Conservation (phyloP, 2,797 vertebrate genomes). For the Parauchenoglanis punctatus region DNA sequence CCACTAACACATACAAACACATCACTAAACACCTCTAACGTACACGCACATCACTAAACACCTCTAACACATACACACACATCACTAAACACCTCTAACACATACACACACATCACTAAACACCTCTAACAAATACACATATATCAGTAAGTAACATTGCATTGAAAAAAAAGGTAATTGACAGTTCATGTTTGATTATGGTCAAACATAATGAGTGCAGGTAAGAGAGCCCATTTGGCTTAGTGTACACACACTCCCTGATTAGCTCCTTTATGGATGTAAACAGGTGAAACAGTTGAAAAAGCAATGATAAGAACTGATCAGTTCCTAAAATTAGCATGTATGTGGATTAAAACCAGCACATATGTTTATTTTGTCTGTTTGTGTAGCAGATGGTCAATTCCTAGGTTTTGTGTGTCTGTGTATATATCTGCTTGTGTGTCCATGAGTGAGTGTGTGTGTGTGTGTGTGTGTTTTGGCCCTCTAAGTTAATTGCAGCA, state of each 20-base stretch:
- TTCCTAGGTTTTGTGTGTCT: neutral
- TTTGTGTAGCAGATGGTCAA: slow-evolving; percentile 49
- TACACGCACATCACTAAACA: too few relatives aligned
- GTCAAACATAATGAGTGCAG: neutral
- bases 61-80: too few relatives aligned
- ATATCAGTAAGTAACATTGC: neutral
- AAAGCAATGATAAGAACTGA: slow-evolving; percentile 52
- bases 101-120: neutral
- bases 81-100: neutral
- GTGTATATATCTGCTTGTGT: neutral
- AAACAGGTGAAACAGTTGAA: neutral
- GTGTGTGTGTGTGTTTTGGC: slow-evolving; percentile 15
- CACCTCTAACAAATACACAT: neutral
- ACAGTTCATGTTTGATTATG: neutral
- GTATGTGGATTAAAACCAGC: slow-evolving; percentile 66
- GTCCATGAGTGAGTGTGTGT: slow-evolving; percentile 25
- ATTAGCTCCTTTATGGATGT: neutral
- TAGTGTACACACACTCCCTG: neutral
- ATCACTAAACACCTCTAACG: too few relatives aligned
- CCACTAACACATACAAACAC: too few relatives aligned
- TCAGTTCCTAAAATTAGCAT: slow-evolving; percentile 55
- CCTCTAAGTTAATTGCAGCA: slow-evolving; percentile 21
- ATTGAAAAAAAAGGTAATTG: neutral
- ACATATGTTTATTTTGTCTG: slow-evolving; percentile 61
- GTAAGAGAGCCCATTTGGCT: neutral